Evolutionary conservation across 1,140 invertebrate species (phyloP).

Genomic region (Hesperophylax magnus): DNA sequence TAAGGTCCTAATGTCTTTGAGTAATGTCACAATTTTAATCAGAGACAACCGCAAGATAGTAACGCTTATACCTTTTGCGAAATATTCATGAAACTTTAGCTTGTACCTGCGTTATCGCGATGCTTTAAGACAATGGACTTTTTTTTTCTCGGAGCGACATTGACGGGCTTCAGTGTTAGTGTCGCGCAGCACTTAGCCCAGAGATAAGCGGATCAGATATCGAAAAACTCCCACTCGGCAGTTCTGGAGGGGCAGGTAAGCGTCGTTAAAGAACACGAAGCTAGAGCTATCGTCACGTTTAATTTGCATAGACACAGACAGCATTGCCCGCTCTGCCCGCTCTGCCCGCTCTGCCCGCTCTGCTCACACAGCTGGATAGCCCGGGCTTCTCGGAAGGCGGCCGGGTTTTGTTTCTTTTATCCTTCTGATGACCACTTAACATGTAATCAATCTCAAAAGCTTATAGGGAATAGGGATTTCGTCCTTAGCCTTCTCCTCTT

Average conservation of each 20-base stretch:
- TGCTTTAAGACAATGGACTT: background rate
- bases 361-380: background rate
- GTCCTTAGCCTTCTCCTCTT: background rate
- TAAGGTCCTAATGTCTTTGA: too few relatives aligned
- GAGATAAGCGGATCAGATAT: constrained; percentile 21
- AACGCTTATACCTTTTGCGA: background rate
- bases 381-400: background rate
- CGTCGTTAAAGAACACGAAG: background rate
- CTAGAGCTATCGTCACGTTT: background rate
- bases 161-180: constrained; percentile 6
- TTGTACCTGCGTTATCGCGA: background rate
- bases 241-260: constrained; percentile 16
- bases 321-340: background rate
- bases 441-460: background rate
- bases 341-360: too few relatives aligned
- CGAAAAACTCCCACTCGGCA: constrained; percentile 1
- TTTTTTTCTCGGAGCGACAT: background rate
- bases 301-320: constrained; percentile 15
- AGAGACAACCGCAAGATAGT: background rate
- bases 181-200: background rate
- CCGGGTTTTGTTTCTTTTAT: background rate
- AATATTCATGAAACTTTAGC: background rate
- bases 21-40: too few relatives aligned
- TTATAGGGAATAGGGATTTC: background rate
- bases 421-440: background rate